Percentiles rank a stretch among this genome's conserved stretches.
Evolutionary conservation across 2,113 vertebrate species (phyloP).

Genomic region (Elaphurus davidianus): DNA sequence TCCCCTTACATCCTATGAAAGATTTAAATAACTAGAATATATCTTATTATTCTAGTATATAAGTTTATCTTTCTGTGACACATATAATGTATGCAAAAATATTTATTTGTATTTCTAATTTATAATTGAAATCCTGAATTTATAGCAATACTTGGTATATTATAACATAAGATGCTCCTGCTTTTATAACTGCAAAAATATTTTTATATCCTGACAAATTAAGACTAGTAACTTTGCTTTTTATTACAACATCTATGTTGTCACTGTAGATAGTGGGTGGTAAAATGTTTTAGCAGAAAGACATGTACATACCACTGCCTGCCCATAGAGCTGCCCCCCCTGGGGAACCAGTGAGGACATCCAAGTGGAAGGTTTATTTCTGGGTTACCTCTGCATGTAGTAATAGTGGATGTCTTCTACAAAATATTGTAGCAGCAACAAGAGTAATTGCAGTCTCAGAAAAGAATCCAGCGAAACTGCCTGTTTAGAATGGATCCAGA

Average conservation of each 20-base stretch:
- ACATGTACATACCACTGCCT: neutral
- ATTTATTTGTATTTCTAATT: conserved; percentile 30
- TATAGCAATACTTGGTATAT: neutral
- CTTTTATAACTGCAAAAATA: conserved; percentile 13
- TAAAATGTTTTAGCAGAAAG: conserved; percentile 20
- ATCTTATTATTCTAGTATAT: neutral
- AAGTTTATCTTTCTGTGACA: neutral
- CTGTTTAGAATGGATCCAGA: neutral
- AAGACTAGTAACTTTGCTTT: neutral
- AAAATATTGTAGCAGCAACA: neutral
- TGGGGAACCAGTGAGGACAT: neutral
- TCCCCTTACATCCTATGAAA: neutral
- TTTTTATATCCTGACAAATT: neutral
- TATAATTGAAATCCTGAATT: conserved; percentile 10
- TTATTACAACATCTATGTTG: neutral
- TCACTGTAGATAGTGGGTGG: neutral
- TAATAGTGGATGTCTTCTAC: neutral
- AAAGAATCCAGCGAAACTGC: neutral
- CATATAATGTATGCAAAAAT: neutral
- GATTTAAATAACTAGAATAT: neutral
- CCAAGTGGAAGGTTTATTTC: neutral
- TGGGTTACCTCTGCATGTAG: neutral
- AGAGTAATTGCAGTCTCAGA: neutral
- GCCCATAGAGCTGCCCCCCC: neutral
- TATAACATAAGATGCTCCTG: neutral